Base-by-base conservation (phyloP, 2,797 vertebrate genomes). In the Siniperca undulata region DNA sequence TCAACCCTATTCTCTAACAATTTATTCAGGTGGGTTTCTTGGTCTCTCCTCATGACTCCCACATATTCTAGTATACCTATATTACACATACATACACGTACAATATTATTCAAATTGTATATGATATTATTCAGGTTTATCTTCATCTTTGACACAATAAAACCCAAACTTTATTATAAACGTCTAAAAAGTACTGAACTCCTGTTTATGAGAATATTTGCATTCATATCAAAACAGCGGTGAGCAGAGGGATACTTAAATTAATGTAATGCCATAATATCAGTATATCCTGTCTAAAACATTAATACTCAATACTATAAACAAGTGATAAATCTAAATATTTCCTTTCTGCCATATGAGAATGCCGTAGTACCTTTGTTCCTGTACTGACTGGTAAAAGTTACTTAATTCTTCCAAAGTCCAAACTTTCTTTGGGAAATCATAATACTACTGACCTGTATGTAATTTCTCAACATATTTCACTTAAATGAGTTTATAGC, bases 1-100 rank as follows among this genome's bases (percentile, higher is more conserved):
- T 19, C 86, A 91, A 27, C 95, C 95, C 3, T 96, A 87, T 70
- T 94, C 94, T 7, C 84, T 96, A 40, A 95, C 95, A 11, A 40
- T 96, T 74, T 94, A 93, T 79, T 67, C 82, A 89, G 95, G 95
- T 96, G 24, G 62, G 83, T 66, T 55, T 55, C n/a, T 59, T 55
- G 17, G 11, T 36, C 13, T 66, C 3, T 17, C 17, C 3, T 55
- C 20, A 38, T 30, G 5, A 16, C 11, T 22, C 7, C 1, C 17
- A 14, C 38, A 38, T 42, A 30, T 46, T 65, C 1, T 13, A 16
- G 1, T 42, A 56, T 22, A 62, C 17, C 11, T 61, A 27, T 46
- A 44, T 58, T 36, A 65, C 40, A 58, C 13, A 59, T 50, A 59
- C 24, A 30, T 30, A 30, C 30, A 30, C 30, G 0, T 30, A 55